Percentiles rank a stretch among this genome's conserved stretches.
phyloP scores from a whole-genome alignment of 2,888 invertebrate genomes.

The Octodonta nipae region DNA sequence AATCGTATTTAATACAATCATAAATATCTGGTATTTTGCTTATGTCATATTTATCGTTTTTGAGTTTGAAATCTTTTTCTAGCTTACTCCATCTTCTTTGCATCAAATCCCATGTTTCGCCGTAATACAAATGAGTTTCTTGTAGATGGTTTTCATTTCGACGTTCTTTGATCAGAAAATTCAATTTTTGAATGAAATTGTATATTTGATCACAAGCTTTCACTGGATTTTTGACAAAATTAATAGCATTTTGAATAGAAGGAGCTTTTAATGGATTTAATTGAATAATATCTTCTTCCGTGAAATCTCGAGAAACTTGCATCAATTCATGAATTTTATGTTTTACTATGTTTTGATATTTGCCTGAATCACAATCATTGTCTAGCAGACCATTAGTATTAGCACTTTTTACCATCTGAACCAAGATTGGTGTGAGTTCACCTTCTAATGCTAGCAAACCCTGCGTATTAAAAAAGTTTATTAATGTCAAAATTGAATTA shows the following conservation, averaged over 20 bases:
- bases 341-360: constrained; percentile 88
- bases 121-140: constrained; percentile 90
- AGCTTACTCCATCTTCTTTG: constrained; percentile 94
- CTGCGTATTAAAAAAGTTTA: too few species aligned
- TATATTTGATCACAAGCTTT: constrained; percentile 86
- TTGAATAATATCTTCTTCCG: constrained; percentile 66
- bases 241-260: constrained; percentile 80
- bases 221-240: constrained; percentile 91
- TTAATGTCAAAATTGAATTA: too few species aligned
- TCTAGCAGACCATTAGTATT: constrained; percentile 96
- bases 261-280: constrained; percentile 84
- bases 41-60: constrained; percentile 86
- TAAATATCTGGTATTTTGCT: constrained; percentile 99
- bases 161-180: constrained; percentile 77
- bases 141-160: constrained; percentile 74
- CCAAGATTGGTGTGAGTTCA: constrained; percentile 93
- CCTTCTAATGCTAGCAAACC: constrained; percentile 94
- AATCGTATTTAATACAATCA: constrained; percentile 97
- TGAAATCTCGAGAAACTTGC: constrained; percentile 81
- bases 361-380: constrained; percentile 94
- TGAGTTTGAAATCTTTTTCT: constrained; percentile 93
- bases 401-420: constrained; percentile 99
- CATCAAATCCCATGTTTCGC: constrained; percentile 98
- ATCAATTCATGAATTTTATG: constrained; percentile 88
- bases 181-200: constrained; percentile 69